Percentiles rank a stretch among this genome's conserved stretches.
These are phyloP conservation scores for Grallaria varia DNA, from an alignment of 2,113 vertebrate species.

Conservation along the genomic window DNA sequence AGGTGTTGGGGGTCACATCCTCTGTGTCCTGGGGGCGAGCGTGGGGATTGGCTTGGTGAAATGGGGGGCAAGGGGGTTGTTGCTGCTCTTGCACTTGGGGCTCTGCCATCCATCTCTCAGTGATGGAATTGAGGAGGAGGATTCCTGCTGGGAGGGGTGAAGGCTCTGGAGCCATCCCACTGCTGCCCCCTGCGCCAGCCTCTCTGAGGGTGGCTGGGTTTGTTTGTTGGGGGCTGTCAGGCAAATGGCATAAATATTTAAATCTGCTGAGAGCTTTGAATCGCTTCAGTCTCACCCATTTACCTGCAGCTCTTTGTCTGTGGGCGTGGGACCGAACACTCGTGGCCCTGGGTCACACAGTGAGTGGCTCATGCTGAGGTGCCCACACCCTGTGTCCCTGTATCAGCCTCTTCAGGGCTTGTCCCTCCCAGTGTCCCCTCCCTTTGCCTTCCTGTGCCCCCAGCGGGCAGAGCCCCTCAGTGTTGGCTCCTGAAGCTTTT, in stretches of 20 bases:
- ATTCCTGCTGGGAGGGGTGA: not conserved
- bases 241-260: not conserved
- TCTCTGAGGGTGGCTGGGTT: not conserved
- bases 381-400: not conserved
- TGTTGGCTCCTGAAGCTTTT: not conserved
- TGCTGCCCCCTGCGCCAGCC: not conserved
- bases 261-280: not conserved
- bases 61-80: not conserved
- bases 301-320: slow-evolving; percentile 26
- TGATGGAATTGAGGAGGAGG: fast-evolving
- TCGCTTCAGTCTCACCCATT: not conserved
- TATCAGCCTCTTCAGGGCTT: not conserved
- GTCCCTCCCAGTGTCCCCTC: not conserved
- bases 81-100: not conserved
- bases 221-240: not conserved
- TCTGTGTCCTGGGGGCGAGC: fast-evolving
- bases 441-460: not conserved
- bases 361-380: fast-evolving
- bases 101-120: not conserved
- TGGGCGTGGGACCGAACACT: not conserved
- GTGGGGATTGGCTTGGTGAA: fast-evolving
- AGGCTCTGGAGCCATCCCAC: not conserved
- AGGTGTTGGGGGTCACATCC: fast-evolving
- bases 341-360: not conserved
- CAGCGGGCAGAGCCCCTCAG: fast-evolving